These are phyloP conservation scores for Papilio glaucus DNA, from an alignment of 1,140 invertebrate species.

Conservation along the genomic window DNA sequence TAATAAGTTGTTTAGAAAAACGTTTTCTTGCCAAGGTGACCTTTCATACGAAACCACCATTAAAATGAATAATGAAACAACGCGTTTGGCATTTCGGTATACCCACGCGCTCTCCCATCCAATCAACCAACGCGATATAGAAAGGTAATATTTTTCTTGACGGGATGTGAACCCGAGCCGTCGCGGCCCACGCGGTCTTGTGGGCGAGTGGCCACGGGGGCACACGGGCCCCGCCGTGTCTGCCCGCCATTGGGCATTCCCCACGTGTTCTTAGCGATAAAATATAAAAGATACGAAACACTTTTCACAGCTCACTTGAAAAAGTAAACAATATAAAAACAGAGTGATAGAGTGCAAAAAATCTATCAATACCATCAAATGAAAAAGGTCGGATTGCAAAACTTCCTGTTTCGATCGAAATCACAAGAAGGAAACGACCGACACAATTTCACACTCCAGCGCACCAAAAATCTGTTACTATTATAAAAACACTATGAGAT, in stretches of 20 bases:
- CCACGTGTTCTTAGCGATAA: too few relatives aligned
- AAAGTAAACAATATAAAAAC: too few relatives aligned
- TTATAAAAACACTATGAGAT: constrained; percentile 6
- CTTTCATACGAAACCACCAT: constrained; percentile 22
- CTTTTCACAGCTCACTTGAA: too few relatives aligned
- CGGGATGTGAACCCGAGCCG: not conserved
- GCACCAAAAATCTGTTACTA: not conserved
- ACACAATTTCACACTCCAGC: not conserved
- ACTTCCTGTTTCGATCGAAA: constrained; percentile 8
- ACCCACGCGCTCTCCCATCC: not conserved
- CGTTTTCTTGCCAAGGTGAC: not conserved
- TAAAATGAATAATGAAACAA: not conserved
- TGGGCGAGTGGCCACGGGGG: too few relatives aligned
- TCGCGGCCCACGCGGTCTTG: not conserved
- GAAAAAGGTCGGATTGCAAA: not conserved
- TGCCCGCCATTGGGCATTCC: too few relatives aligned
- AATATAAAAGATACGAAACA: too few relatives aligned
- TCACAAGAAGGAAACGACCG: not conserved
- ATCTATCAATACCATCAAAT: not conserved
- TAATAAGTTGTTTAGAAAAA: constrained; percentile 6
- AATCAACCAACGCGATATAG: not conserved
- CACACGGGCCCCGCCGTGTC: too few relatives aligned
- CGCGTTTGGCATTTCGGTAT: not conserved
- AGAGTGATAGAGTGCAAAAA: too few relatives aligned
- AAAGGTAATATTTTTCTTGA: not conserved